Base-by-base conservation (phyloP, 64 coral and sea anemone genomes). In the Hydrozoanthus tunicans region DNA sequence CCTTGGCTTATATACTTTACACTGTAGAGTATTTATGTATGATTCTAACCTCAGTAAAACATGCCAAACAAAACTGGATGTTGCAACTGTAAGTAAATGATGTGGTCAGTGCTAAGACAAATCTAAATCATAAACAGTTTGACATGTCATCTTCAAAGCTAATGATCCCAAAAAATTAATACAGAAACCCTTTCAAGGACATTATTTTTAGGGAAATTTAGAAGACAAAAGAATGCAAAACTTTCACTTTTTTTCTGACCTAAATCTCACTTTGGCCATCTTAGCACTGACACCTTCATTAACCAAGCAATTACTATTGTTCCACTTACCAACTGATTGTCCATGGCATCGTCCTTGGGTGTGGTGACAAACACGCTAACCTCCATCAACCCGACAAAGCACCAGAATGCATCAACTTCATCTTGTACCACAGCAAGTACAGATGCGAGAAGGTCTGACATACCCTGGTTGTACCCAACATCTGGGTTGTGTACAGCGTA, bases 391-490 rank as follows among this genome's bases (percentile, higher is more conserved):
- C 94, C 94, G 56, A 90, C 97, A 92, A 99, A 99, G 68, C 97
- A 99, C 97, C 97, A 99, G 67, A 99, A 99, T 59, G 97, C 94
- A 92, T 99, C 97, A 57, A 99, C 94, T 63, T 99, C 94, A 53
- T 99, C 97, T 80, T 99, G 97, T 26, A 99, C 77, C 72, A 93
- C 90, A 25, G 94, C 94, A 7, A 99, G 73, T 2, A 99, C 94
- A 20, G 97, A 91, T 59, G 97, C 94, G 17, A 99, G 72, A 14
- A 99, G 58, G 63, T 99, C 97, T 59, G 97, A 99, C 97, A 99
- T 99, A 5, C 97, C 97, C 81, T 99, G 97, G n/a, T 92, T 99
- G 85, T 99, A 99, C 1, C 97, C 97, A 15, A 99, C 85, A 0
- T 60, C 56, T 27, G 85, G 94, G 64, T 96, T 91, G 27, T 93